Base-by-base conservation (phyloP, 1,140 invertebrate species). In the Anastrepha ludens region DNA sequence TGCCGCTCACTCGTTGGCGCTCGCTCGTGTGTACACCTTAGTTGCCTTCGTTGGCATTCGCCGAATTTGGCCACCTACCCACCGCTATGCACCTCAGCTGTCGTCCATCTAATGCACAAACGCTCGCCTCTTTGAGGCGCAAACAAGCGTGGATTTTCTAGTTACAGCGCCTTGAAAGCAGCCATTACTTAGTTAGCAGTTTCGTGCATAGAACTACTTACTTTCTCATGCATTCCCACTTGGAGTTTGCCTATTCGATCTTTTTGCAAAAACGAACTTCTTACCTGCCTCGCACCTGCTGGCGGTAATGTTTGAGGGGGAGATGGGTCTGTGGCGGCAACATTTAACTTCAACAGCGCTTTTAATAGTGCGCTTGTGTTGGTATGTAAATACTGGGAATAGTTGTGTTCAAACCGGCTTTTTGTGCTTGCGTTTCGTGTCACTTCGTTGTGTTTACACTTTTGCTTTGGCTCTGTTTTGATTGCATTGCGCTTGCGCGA, bases 331-430 rank as follows among this genome's bases (percentile, higher is more conserved):
- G 64, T 3, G n/a, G 13, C 4, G 9, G 64, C 20, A 67, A 2
- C 64, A 6, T 44, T 74, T 74, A 3, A 47, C 44, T 74, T 6
- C 44, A 74, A 47, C 41, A 47, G 44, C 60, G 17, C 39, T 6
- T 74, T 41, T 29, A 29, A 29, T 29, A 29, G 29, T 29, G 1
- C 29, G 74, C 74, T 20, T 15, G 3, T 81, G 9, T 55, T 20
- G 13, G 3, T 20, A 81, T 81, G 74, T 55, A 87, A 87, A 87
- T 67, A 87, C 47, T 87, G 86, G 86, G 86, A 87, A 87, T 17
- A 87, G 60, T 20, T 20, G 11, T 15, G 11, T 17, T 55, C 3
- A 13, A 41, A 58, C 86, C 86, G 86, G 86, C 86, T 62, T 87
- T 86, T 87, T 29, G 29, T 60, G 50, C 4, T 39, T 62, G 3